Evolutionary conservation across 2,888 invertebrate species (phyloP).

Genomic region (Vanessa cardui): DNA sequence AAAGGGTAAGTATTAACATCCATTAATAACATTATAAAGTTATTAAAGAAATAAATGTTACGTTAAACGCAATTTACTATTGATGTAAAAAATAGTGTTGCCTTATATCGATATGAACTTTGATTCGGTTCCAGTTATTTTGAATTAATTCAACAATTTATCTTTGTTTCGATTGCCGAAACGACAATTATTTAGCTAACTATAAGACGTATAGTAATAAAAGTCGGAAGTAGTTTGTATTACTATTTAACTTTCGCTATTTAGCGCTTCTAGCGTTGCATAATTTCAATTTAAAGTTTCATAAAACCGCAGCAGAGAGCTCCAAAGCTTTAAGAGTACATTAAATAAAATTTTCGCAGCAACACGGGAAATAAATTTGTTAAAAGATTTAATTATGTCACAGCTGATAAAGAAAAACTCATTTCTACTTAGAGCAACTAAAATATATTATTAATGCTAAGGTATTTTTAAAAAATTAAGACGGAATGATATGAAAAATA

Average conservation of each 20-base stretch:
- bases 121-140: background rate
- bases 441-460: background rate
- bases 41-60: no score
- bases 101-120: no score
- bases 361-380: constrained; percentile 28
- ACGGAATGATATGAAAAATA: background rate
- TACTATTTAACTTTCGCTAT: constrained; percentile 36
- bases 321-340: constrained; percentile 21
- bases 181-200: background rate
- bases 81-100: no score
- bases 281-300: constrained; percentile 41
- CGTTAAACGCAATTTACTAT: no score
- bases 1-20: no score
- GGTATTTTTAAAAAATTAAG: background rate
- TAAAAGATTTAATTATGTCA: constrained; percentile 19
- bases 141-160: background rate
- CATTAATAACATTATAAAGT: no score
- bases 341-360: constrained; percentile 28
- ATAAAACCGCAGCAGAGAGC: constrained; percentile 30
- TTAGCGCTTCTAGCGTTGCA: constrained; percentile 33
- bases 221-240: constrained; percentile 28
- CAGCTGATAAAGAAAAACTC: constrained; percentile 11
- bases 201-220: constrained; percentile 25
- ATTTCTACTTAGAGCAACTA: constrained; percentile 3
- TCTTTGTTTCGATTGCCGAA: background rate